These are phyloP conservation scores for Leucoraja erinaceus DNA, from an alignment of 2,113 vertebrate species.

Conservation along the genomic window DNA sequence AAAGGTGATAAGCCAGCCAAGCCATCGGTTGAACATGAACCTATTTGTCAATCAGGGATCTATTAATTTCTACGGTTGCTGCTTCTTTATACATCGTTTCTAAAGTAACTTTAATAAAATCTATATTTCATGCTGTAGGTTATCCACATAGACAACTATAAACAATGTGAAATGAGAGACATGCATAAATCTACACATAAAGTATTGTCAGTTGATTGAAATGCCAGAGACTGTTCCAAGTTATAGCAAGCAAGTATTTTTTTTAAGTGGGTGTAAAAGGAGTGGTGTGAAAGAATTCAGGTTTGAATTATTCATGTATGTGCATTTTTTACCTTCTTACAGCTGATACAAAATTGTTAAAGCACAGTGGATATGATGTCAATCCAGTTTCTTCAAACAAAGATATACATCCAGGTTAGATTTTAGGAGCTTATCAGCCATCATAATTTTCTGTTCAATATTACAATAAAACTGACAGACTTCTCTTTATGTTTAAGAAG, in stretches of 20 bases:
- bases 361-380: neutral
- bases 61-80: neutral
- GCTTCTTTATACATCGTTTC: neutral
- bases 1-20: neutral
- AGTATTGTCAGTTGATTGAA: neutral
- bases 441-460: neutral
- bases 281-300: neutral
- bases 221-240: neutral
- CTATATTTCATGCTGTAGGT: neutral
- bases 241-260: neutral
- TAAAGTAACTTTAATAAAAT: neutral
- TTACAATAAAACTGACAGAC: neutral
- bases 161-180: neutral
- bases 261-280: neutral
- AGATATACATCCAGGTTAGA: neutral
- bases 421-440: neutral
- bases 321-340: neutral
- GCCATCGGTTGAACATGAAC: neutral
- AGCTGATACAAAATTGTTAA: neutral
- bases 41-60: neutral
- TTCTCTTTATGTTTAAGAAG: too few relatives aligned
- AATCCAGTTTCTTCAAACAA: neutral
- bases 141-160: neutral
- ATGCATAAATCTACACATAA: neutral
- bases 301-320: neutral